phyloP scores from a whole-genome alignment of 2,888 invertebrate genomes.

The Ectobius pallidus region DNA sequence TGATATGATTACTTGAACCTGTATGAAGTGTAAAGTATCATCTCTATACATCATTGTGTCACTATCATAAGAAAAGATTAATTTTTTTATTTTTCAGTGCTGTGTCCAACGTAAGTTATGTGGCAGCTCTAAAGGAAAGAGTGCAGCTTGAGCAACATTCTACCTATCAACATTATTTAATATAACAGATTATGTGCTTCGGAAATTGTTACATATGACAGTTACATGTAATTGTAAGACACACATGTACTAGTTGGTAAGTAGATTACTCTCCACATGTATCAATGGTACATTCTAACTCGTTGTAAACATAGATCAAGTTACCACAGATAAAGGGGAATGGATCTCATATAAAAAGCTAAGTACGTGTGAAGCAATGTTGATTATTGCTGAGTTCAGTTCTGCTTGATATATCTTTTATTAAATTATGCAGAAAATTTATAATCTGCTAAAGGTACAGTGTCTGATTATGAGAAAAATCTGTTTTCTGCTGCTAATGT shows the following conservation, averaged over 20 bases:
- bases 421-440: neutral
- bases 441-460: no score
- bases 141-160: neutral
- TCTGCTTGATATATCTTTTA: neutral
- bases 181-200: neutral
- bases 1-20: no score
- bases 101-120: constrained; percentile 75
- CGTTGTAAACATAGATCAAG: constrained; percentile 2
- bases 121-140: neutral
- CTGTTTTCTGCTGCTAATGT: no score
- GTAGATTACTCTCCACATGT: neutral
- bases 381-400: neutral
- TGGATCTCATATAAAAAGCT: neutral
- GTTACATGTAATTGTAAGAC: constrained; percentile 11
- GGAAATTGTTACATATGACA: neutral
- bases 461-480: no score
- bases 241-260: constrained; percentile 4
- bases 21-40: no score
- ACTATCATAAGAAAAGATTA: neutral
- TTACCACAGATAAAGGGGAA: neutral
- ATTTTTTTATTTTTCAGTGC: constrained; percentile 59
- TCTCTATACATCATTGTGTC: constrained; percentile 18
- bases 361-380: neutral
- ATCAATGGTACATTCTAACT: constrained; percentile 1
- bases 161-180: constrained; percentile 1